Evolutionary conservation across 2,888 invertebrate species (phyloP).

Genomic region (Cheiracanthium punctorium): DNA sequence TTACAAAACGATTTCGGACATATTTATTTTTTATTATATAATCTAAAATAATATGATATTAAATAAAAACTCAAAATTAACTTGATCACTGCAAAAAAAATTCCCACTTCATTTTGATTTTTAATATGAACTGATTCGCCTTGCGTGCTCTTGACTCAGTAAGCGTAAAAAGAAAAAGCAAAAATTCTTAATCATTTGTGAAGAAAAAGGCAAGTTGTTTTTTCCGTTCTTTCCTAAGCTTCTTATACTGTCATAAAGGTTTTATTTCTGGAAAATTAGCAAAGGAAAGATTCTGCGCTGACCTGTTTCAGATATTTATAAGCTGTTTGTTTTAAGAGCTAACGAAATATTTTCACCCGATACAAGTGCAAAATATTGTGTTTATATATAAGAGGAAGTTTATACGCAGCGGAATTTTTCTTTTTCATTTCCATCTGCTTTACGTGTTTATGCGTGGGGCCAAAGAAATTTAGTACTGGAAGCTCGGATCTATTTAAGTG

Average conservation of each 20-base stretch:
- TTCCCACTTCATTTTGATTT: too few species aligned
- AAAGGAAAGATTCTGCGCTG: background rate
- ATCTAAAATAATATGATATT: too few species aligned
- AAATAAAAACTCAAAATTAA: too few species aligned
- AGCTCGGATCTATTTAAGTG: slow-evolving; percentile 4
- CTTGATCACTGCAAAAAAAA: too few species aligned
- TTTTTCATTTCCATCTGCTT: slow-evolving; percentile 1
- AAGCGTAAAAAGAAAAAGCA: too few species aligned
- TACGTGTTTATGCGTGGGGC: slow-evolving; percentile 3
- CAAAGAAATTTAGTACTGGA: slow-evolving; percentile 7
- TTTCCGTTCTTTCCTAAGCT: slow-evolving; percentile 20
- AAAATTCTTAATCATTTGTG: slow-evolving; percentile 5
- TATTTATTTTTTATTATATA: too few species aligned
- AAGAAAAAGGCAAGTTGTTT: slow-evolving; percentile 21
- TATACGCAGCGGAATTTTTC: background rate
- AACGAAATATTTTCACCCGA: slow-evolving; percentile 21
- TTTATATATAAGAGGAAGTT: slow-evolving; percentile 30
- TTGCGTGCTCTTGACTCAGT: too few species aligned
- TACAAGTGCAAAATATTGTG: slow-evolving; percentile 21
- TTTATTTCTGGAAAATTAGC: slow-evolving; percentile 21
- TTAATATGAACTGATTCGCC: too few species aligned
- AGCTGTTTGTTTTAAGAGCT: slow-evolving; percentile 26
- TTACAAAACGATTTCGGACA: too few species aligned
- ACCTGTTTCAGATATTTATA: slow-evolving; percentile 21
- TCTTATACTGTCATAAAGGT: slow-evolving; percentile 12